Conservation (phyloP, 2,888 invertebrate genomes). For the Pseudococcus jackbeardsleyi region DNA sequence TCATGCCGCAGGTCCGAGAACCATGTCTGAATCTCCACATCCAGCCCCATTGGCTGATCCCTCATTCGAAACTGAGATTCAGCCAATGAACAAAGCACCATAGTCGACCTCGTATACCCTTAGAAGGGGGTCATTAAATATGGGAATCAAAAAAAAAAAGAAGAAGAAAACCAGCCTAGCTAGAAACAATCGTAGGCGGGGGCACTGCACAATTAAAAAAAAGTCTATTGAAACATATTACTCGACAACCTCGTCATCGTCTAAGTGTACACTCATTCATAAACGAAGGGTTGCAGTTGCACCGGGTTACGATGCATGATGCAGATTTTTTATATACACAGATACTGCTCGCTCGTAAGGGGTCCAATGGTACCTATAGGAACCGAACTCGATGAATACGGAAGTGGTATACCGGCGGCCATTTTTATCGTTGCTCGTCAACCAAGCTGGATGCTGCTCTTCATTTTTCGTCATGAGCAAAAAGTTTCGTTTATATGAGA, state of each 20-base stretch:
- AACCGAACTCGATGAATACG: not conserved
- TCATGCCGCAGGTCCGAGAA: not conserved
- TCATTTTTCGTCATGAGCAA: not conserved
- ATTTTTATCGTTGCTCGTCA: not conserved
- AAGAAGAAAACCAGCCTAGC: not conserved
- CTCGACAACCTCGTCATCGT: not conserved
- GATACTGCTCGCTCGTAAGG: not conserved
- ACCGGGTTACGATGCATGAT: not conserved
- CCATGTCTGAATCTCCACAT: not conserved
- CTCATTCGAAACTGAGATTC: not conserved
- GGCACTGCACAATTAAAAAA: conserved; percentile 1
- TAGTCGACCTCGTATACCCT: not conserved
- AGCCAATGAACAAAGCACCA: not conserved
- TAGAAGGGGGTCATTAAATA: not conserved
- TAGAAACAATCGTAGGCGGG: not conserved
- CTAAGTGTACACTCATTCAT: not conserved
- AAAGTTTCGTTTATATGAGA: not conserved
- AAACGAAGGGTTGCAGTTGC: not conserved
- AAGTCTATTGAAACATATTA: conserved; percentile 7
- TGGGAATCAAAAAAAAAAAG: not conserved
- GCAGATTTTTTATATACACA: not conserved
- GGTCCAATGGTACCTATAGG: not conserved
- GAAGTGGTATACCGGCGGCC: not conserved
- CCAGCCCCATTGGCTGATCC: not conserved
- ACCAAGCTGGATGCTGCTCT: not conserved